These are phyloP conservation scores for Lottia gigantea DNA, from an alignment of 2,888 invertebrate species.

Conservation along the genomic window DNA sequence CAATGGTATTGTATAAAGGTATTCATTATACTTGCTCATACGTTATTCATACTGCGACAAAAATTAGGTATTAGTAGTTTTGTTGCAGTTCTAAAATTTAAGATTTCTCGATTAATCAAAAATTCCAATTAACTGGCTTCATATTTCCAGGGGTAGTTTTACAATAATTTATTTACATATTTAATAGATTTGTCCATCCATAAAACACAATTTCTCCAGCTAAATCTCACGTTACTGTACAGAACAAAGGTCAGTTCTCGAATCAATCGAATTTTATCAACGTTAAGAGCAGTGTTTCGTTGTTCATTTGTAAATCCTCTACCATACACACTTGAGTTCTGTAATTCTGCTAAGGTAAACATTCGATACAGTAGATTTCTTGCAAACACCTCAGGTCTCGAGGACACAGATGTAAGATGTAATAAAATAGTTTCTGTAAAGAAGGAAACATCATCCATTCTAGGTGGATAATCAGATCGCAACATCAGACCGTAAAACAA, in stretches of 20 bases:
- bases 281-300: not conserved
- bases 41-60: too few relatives aligned
- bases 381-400: not conserved
- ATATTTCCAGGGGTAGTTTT: too few relatives aligned
- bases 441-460: too few relatives aligned
- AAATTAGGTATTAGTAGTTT: too few relatives aligned
- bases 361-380: not conserved
- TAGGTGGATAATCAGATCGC: too few relatives aligned
- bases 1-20: too few relatives aligned
- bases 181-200: slow-evolving; percentile 4
- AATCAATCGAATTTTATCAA: not conserved
- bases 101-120: too few relatives aligned
- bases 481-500: too few relatives aligned
- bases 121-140: too few relatives aligned
- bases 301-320: not conserved
- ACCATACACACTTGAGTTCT: not conserved
- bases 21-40: too few relatives aligned
- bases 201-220: slow-evolving; percentile 6
- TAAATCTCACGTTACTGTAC: not conserved
- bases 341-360: not conserved
- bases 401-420: not conserved
- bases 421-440: too few relatives aligned
- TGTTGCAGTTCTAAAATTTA: too few relatives aligned
- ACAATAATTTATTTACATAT: not conserved
- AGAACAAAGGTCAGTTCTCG: not conserved